Evolutionary conservation across 2,888 invertebrate genomes (phyloP).

Genomic region (Neoaliturus tenellus): DNA sequence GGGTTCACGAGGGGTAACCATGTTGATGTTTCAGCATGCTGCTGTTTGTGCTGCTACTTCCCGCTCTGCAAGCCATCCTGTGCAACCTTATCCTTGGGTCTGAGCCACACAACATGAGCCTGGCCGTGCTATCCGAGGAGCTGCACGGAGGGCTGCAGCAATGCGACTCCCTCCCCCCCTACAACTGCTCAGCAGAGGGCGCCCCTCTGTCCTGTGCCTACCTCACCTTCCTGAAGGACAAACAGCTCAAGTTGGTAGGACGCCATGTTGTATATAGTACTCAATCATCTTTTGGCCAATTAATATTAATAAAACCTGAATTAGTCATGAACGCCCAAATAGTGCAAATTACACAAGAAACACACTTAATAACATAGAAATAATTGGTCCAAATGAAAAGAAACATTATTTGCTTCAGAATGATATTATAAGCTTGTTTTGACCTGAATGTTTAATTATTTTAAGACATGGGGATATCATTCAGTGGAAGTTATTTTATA

Average conservation of each 20-base stretch:
- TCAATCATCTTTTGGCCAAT: too few relatives aligned
- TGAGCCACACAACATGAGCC: slow-evolving; percentile 83
- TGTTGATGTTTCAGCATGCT: slow-evolving; percentile 78
- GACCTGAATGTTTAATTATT: too few relatives aligned
- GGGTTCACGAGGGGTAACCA: too few relatives aligned
- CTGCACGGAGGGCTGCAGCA: slow-evolving; percentile 63
- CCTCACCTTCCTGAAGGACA: slow-evolving; percentile 80
- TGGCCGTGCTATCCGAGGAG: slow-evolving; percentile 91
- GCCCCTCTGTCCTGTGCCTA: slow-evolving; percentile 73
- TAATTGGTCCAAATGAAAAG: too few relatives aligned
- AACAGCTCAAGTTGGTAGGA: slow-evolving; percentile 79
- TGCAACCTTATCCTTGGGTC: slow-evolving; percentile 94
- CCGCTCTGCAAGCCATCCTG: slow-evolving; percentile 88
- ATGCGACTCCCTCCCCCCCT: slow-evolving; percentile 58
- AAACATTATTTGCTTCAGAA: too few relatives aligned
- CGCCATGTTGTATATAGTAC: too few relatives aligned
- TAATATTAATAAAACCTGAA: too few relatives aligned
- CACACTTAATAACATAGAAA: too few relatives aligned
- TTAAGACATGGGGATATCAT: too few relatives aligned
- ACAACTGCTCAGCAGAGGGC: slow-evolving; percentile 62
- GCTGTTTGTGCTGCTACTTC: slow-evolving; percentile 89
- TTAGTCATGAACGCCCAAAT: too few relatives aligned
- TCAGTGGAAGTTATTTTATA: too few relatives aligned
- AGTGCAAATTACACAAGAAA: background rate
- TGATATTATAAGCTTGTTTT: too few relatives aligned